Conservation (phyloP, 2,113 vertebrate genomes). For the Centrocercus urophasianus region DNA sequence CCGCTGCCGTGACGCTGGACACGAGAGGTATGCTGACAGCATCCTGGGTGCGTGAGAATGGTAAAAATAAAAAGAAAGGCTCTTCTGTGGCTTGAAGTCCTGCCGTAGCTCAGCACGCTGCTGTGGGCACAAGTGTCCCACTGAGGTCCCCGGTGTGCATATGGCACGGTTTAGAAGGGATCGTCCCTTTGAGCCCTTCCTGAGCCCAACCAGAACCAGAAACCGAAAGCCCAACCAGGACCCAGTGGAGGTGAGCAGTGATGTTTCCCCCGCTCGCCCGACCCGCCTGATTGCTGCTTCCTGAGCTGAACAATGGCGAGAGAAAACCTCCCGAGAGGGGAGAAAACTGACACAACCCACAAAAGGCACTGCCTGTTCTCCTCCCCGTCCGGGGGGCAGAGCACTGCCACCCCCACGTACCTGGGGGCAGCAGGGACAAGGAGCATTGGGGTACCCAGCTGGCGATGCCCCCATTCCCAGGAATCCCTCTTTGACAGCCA, state of each 20-base stretch:
- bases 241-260: neutral
- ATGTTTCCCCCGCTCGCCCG: neutral
- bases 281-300: neutral
- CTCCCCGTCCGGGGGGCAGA: neutral
- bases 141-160: neutral
- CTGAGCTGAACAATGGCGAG: slow-evolving; percentile 37
- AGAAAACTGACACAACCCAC: rapidly evolving
- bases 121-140: neutral
- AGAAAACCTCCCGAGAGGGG: slow-evolving; percentile 11
- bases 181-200: neutral
- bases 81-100: neutral
- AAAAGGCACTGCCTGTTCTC: neutral
- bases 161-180: rapidly evolving
- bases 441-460: neutral
- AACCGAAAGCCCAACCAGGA: neutral
- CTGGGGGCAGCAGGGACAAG: neutral
- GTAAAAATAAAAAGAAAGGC: neutral
- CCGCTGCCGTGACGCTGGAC: neutral
- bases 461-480: neutral
- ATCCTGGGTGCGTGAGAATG: neutral
- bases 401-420: no score
- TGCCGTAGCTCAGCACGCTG: slow-evolving; percentile 31
- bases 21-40: neutral
- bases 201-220: neutral
- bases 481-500: neutral